phyloP scores from a whole-genome alignment of 2,113 vertebrate species.

The Morone saxatilis region DNA sequence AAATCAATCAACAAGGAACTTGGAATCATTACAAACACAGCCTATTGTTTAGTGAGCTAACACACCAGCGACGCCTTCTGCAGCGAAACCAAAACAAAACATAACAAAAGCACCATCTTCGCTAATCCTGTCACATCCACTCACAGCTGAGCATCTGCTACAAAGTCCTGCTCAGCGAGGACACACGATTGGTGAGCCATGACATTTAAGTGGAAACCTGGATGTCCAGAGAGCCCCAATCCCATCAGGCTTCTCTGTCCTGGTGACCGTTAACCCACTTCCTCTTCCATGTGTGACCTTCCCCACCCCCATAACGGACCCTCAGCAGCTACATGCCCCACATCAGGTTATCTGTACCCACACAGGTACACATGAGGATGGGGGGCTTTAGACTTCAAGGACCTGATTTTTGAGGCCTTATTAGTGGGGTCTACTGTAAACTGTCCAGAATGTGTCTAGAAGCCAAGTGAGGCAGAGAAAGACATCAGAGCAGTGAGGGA shows the following conservation, averaged over 20 bases:
- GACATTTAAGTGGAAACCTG: slow-evolving; percentile 60
- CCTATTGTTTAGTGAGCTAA: background rate
- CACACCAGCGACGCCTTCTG: background rate
- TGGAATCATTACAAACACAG: background rate
- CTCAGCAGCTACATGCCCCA: slow-evolving; percentile 48
- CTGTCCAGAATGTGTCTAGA: slow-evolving; percentile 53
- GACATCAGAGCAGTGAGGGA: slow-evolving; percentile 77
- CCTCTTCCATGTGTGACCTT: slow-evolving; percentile 71
- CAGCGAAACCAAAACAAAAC: slow-evolving; percentile 1
- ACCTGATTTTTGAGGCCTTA: background rate
- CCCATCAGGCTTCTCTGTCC: slow-evolving; percentile 58
- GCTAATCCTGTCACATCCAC: slow-evolving; percentile 14
- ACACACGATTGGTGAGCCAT: slow-evolving; percentile 42
- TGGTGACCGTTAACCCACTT: slow-evolving; percentile 79
- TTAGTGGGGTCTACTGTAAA: slow-evolving; percentile 40
- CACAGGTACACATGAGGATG: slow-evolving; percentile 15
- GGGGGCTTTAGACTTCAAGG: background rate
- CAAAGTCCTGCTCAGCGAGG: slow-evolving; percentile 8
- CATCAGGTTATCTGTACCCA: slow-evolving; percentile 16
- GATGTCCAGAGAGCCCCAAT: slow-evolving; percentile 39
- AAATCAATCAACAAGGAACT: background rate
- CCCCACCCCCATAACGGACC: slow-evolving; percentile 52
- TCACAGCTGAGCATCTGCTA: slow-evolving; percentile 42
- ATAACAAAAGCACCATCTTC: background rate
- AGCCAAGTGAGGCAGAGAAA: slow-evolving; percentile 68